phyloP scores from a whole-genome alignment of 2,888 invertebrate genomes.

The Deroplatys truncata region DNA sequence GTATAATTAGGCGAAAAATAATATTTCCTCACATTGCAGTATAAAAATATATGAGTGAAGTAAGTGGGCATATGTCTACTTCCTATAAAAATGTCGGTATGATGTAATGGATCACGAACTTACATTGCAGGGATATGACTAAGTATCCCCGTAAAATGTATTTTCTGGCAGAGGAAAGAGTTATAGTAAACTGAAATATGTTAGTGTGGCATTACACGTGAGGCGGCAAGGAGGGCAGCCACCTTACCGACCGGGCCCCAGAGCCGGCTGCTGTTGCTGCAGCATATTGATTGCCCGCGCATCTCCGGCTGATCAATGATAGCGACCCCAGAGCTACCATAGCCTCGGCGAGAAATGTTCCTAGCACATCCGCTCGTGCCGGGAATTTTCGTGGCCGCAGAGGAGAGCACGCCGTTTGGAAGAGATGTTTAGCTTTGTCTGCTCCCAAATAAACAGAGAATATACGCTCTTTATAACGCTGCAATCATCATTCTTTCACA shows the following conservation, averaged over 20 bases:
- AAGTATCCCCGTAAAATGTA: too few relatives aligned
- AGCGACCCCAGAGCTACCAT: slow-evolving; percentile 27
- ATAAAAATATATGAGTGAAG: too few relatives aligned
- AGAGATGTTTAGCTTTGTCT: not conserved
- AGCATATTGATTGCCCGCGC: slow-evolving; percentile 26
- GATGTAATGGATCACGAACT: too few relatives aligned
- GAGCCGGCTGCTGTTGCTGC: not conserved
- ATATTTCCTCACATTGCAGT: too few relatives aligned
- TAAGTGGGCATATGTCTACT: too few relatives aligned
- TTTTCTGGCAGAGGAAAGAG: too few relatives aligned
- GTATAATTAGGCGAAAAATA: too few relatives aligned
- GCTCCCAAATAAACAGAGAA: too few relatives aligned
- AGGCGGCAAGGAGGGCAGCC: not conserved
- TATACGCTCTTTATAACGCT: too few relatives aligned
- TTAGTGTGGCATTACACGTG: not conserved
- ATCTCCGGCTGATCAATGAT: slow-evolving; percentile 29
- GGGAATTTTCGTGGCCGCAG: not conserved
- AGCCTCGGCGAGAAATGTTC: slow-evolving; percentile 7
- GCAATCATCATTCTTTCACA: too few relatives aligned
- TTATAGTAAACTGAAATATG: not conserved
- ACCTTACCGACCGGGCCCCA: not conserved
- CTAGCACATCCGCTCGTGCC: not conserved
- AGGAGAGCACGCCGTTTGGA: not conserved
- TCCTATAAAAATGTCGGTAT: too few relatives aligned
- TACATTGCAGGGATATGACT: too few relatives aligned